phyloP scores from a whole-genome alignment of 1,140 invertebrate species.

The Ips nitidus region DNA sequence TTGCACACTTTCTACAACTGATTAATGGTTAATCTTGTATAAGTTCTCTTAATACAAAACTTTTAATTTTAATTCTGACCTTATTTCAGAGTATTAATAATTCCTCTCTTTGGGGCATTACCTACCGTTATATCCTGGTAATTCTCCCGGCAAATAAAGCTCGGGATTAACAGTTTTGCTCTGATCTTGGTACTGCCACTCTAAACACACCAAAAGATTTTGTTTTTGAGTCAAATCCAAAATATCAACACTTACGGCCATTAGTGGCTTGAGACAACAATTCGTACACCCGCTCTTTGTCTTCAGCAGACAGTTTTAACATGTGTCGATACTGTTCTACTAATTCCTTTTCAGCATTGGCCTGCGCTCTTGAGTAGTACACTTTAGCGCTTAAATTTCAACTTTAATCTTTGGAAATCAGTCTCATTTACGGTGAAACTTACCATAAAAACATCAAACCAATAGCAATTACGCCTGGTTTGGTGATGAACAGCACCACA shows the following conservation, averaged over 20 bases:
- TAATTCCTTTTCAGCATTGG: conserved; percentile 63
- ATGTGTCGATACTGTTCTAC: conserved; percentile 67
- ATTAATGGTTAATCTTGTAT: too few relatives aligned
- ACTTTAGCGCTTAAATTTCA: conserved; percentile 59
- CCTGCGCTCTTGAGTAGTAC: conserved; percentile 68
- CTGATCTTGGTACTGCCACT: conserved; percentile 20
- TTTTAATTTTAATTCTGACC: too few relatives aligned
- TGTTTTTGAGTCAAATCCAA: not conserved
- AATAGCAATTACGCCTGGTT: conserved; percentile 59
- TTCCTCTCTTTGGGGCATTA: too few relatives aligned
- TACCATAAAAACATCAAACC: conserved; percentile 61
- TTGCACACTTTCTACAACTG: too few relatives aligned
- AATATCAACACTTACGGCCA: conserved; percentile 46
- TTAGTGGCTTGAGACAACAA: conserved; percentile 55
- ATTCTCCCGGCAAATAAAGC: too few relatives aligned
- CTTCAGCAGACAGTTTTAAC: conserved; percentile 68
- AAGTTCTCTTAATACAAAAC: too few relatives aligned
- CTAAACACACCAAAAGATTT: not conserved
- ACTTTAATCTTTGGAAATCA: conserved; percentile 6
- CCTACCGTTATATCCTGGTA: too few relatives aligned
- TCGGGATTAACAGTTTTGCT: conserved; percentile 11
- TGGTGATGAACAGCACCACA: conserved; percentile 53
- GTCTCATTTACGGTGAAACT: conserved; percentile 35
- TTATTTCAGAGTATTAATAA: too few relatives aligned
- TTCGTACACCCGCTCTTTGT: conserved; percentile 73